Base-by-base conservation (phyloP, 2,113 vertebrate genomes). In the Murina feae region DNA sequence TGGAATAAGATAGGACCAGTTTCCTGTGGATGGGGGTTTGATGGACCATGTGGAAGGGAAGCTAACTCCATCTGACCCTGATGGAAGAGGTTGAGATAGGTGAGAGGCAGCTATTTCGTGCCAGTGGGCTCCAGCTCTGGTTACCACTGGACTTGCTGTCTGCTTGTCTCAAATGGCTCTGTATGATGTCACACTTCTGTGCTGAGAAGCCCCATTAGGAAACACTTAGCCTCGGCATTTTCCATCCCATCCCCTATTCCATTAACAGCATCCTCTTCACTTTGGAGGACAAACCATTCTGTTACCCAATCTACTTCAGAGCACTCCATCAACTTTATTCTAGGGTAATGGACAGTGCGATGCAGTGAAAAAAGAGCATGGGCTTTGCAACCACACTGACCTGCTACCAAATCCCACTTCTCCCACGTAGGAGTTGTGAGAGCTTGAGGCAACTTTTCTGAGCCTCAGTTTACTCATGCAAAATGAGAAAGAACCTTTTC, bases 141-240 rank as follows among this genome's bases (percentile, higher is more conserved):
- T 14, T 5, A 14, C 44, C 30, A 2, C 0, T 0, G 30, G 8
- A 8, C 16, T 23, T n/a, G 2, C 18, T 35, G 32, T 14, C 44
- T 18, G 3, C 28, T 39, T 30, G 14, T 9, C 63, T 5, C 63
- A 32, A 8, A n/a, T 66, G 44, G 23, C 75, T 25, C 2, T 51
- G 10, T 2, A 1, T 58, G 39, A 83, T 6, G 23, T 47, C 83
- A 55, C 23, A 23, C 20, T 68, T 44, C 58, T 60, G n/a, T 66
- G 7, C 44, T 0, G 1, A 55, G 55, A 85, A 84, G 66, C 82
- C n/a, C 55, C 7, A 6, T 51, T 51, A 80, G 76, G 35, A 83
- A 75, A 89, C 58, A 65, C 82, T 69, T 68, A 25, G 37, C 66
- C 18, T 76, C 30, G 1, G 63, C 21, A 16, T 89, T 81, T 93